Evolutionary conservation across 1,140 invertebrate species (phyloP).

Genomic region (Gonatopus flavifemur): DNA sequence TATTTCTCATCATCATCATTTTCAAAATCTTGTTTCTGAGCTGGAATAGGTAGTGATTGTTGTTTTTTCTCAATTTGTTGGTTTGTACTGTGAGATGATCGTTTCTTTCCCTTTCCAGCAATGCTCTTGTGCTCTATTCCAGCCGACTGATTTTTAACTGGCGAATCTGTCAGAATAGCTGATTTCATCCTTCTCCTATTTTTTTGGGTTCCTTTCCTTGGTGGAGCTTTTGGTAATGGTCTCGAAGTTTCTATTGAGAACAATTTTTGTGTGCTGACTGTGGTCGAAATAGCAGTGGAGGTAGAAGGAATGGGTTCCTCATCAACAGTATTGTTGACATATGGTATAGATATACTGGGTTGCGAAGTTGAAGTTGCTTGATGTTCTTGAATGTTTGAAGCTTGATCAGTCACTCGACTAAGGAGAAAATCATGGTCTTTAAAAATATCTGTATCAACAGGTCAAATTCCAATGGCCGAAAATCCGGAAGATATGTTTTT

Average conservation of each 20-base stretch:
- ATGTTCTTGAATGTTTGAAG: too few relatives aligned
- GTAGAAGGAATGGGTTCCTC: too few relatives aligned
- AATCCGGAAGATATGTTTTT: constrained; percentile 51
- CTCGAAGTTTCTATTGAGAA: too few relatives aligned
- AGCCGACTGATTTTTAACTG: constrained; percentile 1
- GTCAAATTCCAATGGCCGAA: constrained; percentile 35
- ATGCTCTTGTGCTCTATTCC: constrained; percentile 6
- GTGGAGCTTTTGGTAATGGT: constrained; percentile 11
- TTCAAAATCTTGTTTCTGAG: not conserved
- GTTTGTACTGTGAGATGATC: too few relatives aligned
- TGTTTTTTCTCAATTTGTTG: not conserved
- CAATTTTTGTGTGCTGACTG: not conserved
- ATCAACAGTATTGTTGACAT: too few relatives aligned
- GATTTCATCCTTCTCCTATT: constrained; percentile 4
- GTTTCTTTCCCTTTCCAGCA: not conserved
- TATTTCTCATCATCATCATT: not conserved
- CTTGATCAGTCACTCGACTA: constrained; percentile 42
- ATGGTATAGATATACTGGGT: too few relatives aligned
- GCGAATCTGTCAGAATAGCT: constrained; percentile 2
- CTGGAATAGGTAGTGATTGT: not conserved
- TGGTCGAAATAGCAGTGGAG: too few relatives aligned
- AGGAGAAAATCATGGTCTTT: too few relatives aligned
- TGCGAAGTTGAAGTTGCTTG: too few relatives aligned
- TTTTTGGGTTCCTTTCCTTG: constrained; percentile 2
- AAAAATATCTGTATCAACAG: constrained; percentile 35